These are phyloP conservation scores for Ctenoplectra terminalis DNA, from an alignment of 1,140 invertebrate species.

Conservation along the genomic window DNA sequence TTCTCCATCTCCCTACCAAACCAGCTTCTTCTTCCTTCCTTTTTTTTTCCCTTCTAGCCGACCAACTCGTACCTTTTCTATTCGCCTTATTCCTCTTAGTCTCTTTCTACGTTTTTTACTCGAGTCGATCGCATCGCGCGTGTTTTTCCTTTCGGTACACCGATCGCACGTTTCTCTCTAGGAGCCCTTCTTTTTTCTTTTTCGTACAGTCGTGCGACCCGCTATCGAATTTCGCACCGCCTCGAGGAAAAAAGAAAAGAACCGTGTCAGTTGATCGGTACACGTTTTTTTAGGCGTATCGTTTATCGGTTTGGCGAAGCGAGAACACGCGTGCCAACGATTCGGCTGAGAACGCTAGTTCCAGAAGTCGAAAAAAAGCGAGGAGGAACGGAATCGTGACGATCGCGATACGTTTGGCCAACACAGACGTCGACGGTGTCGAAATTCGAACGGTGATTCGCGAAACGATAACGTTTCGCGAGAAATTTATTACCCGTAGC, in stretches of 20 bases:
- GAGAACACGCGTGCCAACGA: no score
- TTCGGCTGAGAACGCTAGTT: no score
- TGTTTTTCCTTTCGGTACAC: no score
- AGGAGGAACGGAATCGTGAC: no score
- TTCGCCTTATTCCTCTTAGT: no score
- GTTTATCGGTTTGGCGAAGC: no score
- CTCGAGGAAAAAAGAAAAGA: background rate
- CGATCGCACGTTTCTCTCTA: background rate
- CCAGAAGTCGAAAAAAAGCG: background rate
- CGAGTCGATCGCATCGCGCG: background rate
- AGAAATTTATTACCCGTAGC: background rate
- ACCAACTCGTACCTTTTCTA: background rate
- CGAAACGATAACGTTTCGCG: background rate
- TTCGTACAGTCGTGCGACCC: no score
- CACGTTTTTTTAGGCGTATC: background rate
- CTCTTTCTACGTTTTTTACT: background rate
- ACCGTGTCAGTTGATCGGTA: background rate
- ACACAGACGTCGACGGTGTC: background rate
- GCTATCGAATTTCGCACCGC: constrained; percentile 4
- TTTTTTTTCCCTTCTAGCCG: background rate
- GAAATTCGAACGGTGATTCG: background rate
- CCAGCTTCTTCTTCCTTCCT: constrained; percentile 22
- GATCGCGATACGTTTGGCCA: no score
- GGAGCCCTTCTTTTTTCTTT: no score
- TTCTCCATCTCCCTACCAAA: constrained; percentile 32